phyloP scores from a whole-genome alignment of 2,797 vertebrate genomes.

The Thalassophryne amazonica region DNA sequence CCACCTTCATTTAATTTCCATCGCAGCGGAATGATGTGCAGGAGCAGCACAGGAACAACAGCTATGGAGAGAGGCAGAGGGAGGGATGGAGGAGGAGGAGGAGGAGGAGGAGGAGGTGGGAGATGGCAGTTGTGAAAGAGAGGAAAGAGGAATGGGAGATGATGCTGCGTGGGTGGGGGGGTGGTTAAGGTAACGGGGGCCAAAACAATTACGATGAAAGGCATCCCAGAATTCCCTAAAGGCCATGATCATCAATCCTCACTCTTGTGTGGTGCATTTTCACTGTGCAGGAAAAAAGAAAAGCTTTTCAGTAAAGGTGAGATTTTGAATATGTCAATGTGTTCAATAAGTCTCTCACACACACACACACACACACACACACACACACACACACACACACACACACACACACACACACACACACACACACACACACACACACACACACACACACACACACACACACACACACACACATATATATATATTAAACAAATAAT shows the following conservation, averaged over 20 bases:
- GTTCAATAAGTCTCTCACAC: no score
- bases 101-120: slow-evolving; percentile 38
- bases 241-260: slow-evolving; percentile 40
- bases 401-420: no score
- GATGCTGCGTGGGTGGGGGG: slow-evolving; percentile 21
- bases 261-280: slow-evolving; percentile 9
- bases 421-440: no score
- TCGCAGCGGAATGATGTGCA: slow-evolving; percentile 72
- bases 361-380: no score
- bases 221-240: slow-evolving; percentile 44
- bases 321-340: no score
- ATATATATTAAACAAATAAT: no score
- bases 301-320: no score
- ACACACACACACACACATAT: no score
- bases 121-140: slow-evolving; percentile 47
- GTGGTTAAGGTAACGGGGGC: slow-evolving; percentile 9
- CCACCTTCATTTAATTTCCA: slow-evolving; percentile 80
- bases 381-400: no score
- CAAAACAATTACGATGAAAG: slow-evolving; percentile 48
- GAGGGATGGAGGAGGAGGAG: slow-evolving; percentile 38
- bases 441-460: no score
- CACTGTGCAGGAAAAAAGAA: slow-evolving; percentile 15
- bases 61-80: slow-evolving; percentile 66
- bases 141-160: slow-evolving; percentile 36
- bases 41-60: slow-evolving; percentile 72